Base-by-base conservation (phyloP, 2,797 vertebrate genomes). In the Rhinoraja longicauda region DNA sequence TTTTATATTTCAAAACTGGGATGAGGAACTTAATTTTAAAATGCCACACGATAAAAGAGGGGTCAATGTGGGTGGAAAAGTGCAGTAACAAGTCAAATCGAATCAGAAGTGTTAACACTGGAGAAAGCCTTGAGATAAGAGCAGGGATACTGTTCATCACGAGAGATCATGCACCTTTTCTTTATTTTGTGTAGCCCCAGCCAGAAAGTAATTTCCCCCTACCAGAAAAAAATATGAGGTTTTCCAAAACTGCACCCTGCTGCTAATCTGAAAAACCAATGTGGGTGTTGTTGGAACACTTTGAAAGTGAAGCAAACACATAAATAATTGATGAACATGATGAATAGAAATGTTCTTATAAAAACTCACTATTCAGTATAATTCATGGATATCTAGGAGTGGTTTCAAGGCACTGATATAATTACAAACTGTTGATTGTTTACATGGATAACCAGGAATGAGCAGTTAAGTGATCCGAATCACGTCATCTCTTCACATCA, bases 401-500 rank as follows among this genome's bases (percentile, higher is more conserved):
- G 64, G 86, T 90, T 90, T 36, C 29, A 70, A 36, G 17, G 62
- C 86, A 90, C n/a, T 90, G 72, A 72, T 29, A 70, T 90, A 90
- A 67, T 72, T 32, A 90, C 6, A 72, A 72, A 45, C 32, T 72
- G 90, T 70, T 90, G 32, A 90, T 90, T 32, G 45, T 90, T 90
- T 70, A 36, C 57, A 62, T 62, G 12, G 15, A 91, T 17, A 72
- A 91, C 39, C 26, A 73, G 0, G 45, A 12, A 26, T 72, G 10
- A 45, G 9, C 36, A 91, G 24, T 73, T 36, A 90, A 70, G 67
- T 70, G 36, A 21, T 90, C 8, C 36, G 39, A 9, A 70, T 29
- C 12, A 29, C 5, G 19, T 64, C 29, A 91, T 72, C 24, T 24
- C 64, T 73, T 36, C 70, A 39, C 82, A 62, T 62, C 57, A 72